A percentile compares a stretch with the other conserved stretches of the same genome.
These are phyloP conservation scores for Melanocharis versteri DNA, from an alignment of 2,113 vertebrate species.

Conservation along the genomic window DNA sequence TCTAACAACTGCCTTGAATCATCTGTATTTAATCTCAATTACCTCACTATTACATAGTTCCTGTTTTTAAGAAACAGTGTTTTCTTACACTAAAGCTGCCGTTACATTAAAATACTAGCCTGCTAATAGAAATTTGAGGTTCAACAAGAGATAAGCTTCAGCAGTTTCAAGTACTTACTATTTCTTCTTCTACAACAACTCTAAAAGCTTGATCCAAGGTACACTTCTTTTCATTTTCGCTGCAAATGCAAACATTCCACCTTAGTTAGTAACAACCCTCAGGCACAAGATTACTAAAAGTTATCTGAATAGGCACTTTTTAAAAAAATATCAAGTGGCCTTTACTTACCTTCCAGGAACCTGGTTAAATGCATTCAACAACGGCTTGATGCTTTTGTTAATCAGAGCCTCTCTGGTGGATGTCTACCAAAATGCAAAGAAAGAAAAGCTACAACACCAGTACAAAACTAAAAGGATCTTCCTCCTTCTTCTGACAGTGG, in stretches of 20 bases:
- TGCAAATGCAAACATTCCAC: conserved; percentile 67
- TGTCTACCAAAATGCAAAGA: conserved; percentile 70
- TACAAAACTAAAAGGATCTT: not conserved
- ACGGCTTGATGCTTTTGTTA: conserved; percentile 81
- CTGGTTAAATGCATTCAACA: conserved; percentile 84
- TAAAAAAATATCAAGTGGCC: not conserved
- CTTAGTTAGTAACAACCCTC: not conserved
- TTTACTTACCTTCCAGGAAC: conserved; percentile 86
- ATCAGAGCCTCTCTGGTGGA: conserved; percentile 82
- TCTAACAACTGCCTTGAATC: not conserved
- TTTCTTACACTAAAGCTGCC: not conserved
- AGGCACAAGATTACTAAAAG: not conserved
- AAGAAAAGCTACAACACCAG: not conserved
- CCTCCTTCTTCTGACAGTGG: not conserved
- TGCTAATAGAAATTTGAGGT: not conserved
- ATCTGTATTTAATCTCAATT: not conserved
- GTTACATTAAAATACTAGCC: not conserved
- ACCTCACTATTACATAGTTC: not conserved
- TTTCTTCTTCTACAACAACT: conserved; percentile 90
- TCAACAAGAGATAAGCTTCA: not conserved
- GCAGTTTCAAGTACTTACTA: conserved; percentile 79
- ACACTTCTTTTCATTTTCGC: conserved; percentile 95
- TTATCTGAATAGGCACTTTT: not conserved
- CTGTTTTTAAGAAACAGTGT: not conserved
- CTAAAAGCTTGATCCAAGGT: conserved; percentile 94